phyloP scores from a whole-genome alignment of 2,797 vertebrate species.

The Enteromius paludinosus region DNA sequence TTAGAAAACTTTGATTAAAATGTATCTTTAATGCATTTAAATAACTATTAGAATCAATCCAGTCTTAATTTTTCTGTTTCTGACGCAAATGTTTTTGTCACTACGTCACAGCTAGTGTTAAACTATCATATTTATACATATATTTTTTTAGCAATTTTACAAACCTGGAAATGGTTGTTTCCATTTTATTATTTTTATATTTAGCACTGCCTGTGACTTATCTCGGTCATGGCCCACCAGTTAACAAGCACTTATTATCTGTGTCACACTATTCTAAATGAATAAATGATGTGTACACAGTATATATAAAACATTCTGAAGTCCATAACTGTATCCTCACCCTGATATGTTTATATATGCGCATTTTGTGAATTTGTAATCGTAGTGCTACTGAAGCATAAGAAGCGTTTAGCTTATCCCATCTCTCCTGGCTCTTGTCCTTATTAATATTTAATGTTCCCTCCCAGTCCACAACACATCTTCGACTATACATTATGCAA shows the following conservation, averaged over 20 bases:
- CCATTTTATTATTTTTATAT: neutral
- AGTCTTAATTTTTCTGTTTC: neutral
- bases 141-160: neutral
- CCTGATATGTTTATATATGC: constrained; percentile 28
- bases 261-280: neutral
- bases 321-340: neutral
- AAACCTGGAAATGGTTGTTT: neutral
- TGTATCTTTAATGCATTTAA: neutral
- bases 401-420: constrained; percentile 39
- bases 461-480: constrained; percentile 5
- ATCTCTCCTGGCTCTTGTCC: constrained; percentile 36
- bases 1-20: neutral
- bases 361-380: constrained; percentile 38
- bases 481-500: constrained; percentile 39
- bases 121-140: neutral
- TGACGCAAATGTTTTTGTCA: neutral
- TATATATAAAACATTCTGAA: constrained; percentile 2
- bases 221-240: neutral
- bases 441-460: constrained; percentile 46
- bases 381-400: constrained; percentile 25
- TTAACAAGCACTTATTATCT: neutral
- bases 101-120: neutral
- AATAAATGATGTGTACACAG: neutral
- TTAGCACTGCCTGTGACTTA: neutral
- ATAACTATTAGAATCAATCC: neutral